Percentiles rank a stretch among this genome's conserved stretches.
Conservation (phyloP, 92 coral and sea anemone species). For the Pocillopora meandrina region DNA sequence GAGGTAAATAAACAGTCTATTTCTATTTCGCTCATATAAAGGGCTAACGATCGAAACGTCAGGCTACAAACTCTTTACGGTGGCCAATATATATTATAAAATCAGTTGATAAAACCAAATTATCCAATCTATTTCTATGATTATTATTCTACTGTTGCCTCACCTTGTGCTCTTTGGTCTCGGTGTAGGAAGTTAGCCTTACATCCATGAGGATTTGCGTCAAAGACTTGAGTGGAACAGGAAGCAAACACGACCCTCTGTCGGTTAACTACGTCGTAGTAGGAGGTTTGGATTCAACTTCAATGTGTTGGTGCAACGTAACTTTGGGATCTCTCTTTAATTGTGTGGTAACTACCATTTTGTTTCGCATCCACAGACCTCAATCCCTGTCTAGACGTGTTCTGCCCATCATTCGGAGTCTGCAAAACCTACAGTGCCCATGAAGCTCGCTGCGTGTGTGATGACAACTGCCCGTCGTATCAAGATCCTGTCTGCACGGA, state of each 20-base stretch:
- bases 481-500: not conserved
- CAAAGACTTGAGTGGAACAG: not conserved
- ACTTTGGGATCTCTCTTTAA: not conserved
- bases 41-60: no score
- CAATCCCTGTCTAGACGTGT: not conserved
- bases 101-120: no score
- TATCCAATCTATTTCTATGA: no score
- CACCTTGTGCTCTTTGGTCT: no score
- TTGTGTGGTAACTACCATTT: not conserved
- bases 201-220: conserved; percentile 8
- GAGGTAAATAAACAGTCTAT: not conserved
- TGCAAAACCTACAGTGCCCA: not conserved
- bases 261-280: not conserved
- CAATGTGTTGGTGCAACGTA: not conserved
- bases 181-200: not conserved
- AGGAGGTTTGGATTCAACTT: not conserved
- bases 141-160: no score
- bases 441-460: conserved; percentile 8
- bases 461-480: conserved; percentile 1
- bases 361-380: not conserved
- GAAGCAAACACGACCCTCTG: not conserved
- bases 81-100: no score
- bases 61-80: no score
- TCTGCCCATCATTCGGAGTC: not conserved
- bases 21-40: not conserved